Evolutionary conservation across 2,113 vertebrate species (phyloP), one percentile per base, ranked within the genome.

Genomic region (Dromiciops gliroides): DNA sequence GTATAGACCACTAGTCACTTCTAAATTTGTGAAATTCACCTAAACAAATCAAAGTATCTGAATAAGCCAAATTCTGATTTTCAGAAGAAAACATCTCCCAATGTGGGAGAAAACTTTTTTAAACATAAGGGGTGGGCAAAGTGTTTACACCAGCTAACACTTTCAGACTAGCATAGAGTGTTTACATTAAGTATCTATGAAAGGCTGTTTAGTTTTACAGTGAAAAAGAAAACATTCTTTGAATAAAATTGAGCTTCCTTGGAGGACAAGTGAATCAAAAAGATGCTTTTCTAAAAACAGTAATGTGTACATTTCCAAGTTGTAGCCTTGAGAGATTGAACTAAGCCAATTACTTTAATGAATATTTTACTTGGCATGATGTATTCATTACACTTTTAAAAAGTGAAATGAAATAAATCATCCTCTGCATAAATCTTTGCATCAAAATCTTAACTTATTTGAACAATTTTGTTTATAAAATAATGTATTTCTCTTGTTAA

Each of bases 301-400:
- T 4, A 96, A 50, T 7, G 60, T 94, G 49, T 51, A 0, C 31
- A 92, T 95, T 95, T 96, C 95, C 97, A 95, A 98, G 91, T 91
- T 95, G 95, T 92, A 96, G 93, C 56, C 56, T 91, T 96, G 89
- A 97, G 89, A 96, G 90, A 1, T 47, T 96, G 92, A 97, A 93
- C 60, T 25, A 60, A 97, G 97, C 89, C 90, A 96, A 94, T 96
- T 96, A 93, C 51, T 90, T 89, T 95, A 97, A 98, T 94, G 51
- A 96, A 95, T 95, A 97, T 95, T 97, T 98, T 95, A 97, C 96
- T 98, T 96, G 93, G 48, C 50, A 93, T 94, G 56, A 95, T 95
- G 26, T 48, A 96, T 97, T 97, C 93, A 95, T 95, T 93, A 94
- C 50, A 93, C 48, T 92, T 93, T 26, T 23, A 97, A 92, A 92